These are phyloP conservation scores for Calycopis cecrops DNA, from an alignment of 1,140 invertebrate genomes.

Conservation along the genomic window DNA sequence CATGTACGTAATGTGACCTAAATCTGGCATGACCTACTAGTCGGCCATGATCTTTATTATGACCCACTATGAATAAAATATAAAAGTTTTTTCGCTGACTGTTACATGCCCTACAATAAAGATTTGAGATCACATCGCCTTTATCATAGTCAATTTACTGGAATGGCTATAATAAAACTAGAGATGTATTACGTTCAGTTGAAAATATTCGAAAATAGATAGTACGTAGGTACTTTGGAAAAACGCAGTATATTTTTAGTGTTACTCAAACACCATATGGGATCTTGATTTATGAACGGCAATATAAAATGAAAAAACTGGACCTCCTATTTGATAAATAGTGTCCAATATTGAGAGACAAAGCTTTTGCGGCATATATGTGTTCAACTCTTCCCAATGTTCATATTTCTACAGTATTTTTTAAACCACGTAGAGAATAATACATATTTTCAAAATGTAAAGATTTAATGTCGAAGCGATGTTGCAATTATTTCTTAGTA, in stretches of 20 bases:
- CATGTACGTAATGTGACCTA: neutral
- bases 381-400: too few species aligned
- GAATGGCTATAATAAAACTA: slow-evolving; percentile 3
- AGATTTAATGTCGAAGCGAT: too few species aligned
- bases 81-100: slow-evolving; percentile 5
- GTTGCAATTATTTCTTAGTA: too few species aligned
- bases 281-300: slow-evolving; percentile 2
- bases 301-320: slow-evolving; percentile 6
- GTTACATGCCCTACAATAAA: slow-evolving; percentile 5
- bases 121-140: slow-evolving; percentile 6
- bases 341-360: neutral
- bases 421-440: too few species aligned
- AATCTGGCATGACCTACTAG: neutral
- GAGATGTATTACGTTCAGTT: neutral
- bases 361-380: too few species aligned
- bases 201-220: slow-evolving; percentile 1
- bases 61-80: too few species aligned
- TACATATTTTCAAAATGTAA: too few species aligned
- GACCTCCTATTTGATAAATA: neutral
- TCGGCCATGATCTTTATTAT: neutral
- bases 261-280: neutral
- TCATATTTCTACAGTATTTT: too few species aligned
- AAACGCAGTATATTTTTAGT: neutral
- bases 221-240: neutral
- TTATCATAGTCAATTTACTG: slow-evolving; percentile 10